These are phyloP conservation scores for Rotaria socialis DNA, from an alignment of 2,888 invertebrate species.

Conservation along the genomic window DNA sequence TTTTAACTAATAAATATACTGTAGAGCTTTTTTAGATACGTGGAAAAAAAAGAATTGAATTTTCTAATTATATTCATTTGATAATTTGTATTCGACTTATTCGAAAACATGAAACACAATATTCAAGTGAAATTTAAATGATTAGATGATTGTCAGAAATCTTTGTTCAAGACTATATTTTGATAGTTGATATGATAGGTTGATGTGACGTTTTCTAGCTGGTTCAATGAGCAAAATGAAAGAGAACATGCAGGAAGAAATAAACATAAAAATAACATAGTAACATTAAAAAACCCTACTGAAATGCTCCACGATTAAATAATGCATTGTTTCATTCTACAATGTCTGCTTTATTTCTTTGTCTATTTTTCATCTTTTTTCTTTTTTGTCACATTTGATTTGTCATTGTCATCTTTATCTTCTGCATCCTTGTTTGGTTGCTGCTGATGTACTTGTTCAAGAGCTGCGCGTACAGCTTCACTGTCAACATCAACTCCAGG, in stretches of 20 bases:
- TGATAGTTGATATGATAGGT: background rate
- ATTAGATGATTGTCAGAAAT: too few relatives aligned
- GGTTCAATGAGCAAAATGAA: background rate
- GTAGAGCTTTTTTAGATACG: too few relatives aligned
- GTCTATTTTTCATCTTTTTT: slow-evolving; percentile 41
- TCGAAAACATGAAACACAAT: too few relatives aligned
- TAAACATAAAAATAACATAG: background rate
- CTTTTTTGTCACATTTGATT: slow-evolving; percentile 17
- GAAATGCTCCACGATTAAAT: background rate
- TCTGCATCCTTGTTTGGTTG: background rate
- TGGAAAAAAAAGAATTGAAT: too few relatives aligned
- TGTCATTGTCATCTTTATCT: background rate
- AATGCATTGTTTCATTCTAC: background rate
- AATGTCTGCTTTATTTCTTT: background rate
- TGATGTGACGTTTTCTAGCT: background rate
- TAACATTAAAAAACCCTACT: background rate
- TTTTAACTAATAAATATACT: too few relatives aligned
- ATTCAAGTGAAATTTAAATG: too few relatives aligned
- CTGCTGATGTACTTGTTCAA: slow-evolving; percentile 40
- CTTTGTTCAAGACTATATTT: background rate
- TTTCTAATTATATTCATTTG: too few relatives aligned
- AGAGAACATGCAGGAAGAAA: background rate
- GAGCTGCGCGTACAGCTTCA: slow-evolving; percentile 56
- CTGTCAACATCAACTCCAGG: slow-evolving; percentile 82
- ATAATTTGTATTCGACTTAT: too few relatives aligned